phyloP scores from a whole-genome alignment of 2,113 vertebrate species.

The Lepidothrix coronata region DNA sequence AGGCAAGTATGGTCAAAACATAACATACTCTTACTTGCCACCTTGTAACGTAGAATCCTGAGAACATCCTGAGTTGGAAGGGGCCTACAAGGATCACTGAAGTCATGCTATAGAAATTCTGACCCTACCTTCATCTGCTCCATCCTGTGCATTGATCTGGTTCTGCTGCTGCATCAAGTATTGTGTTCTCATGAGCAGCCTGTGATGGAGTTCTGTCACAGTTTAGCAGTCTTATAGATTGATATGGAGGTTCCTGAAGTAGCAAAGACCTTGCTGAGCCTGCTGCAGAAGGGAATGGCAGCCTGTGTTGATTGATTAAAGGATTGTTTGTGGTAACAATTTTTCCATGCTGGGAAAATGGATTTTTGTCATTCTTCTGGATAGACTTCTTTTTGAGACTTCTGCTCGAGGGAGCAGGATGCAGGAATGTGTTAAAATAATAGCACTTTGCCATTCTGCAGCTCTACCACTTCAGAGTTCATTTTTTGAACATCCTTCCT shows the following conservation, averaged over 20 bases:
- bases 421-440: not conserved
- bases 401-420: not conserved
- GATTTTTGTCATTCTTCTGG: not conserved
- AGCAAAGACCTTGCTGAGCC: not conserved
- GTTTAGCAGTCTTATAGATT: not conserved
- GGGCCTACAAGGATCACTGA: not conserved
- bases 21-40: not conserved
- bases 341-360: not conserved
- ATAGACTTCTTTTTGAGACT: not conserved
- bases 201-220: not conserved
- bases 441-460: not conserved
- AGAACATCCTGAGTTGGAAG: not conserved
- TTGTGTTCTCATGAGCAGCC: not conserved
- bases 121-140: not conserved
- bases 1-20: slow-evolving; percentile 2
- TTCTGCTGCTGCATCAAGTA: not conserved
- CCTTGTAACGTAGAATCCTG: not conserved
- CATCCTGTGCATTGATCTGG: not conserved
- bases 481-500: not conserved
- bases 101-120: not conserved
- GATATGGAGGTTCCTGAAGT: not conserved
- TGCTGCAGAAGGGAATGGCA: not conserved
- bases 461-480: not conserved
- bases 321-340: not conserved
- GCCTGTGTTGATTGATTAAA: not conserved